Evolutionary conservation across 1,140 invertebrate species (phyloP), one percentile per base, ranked within the genome.

Genomic region (Copidosoma floridanum): DNA sequence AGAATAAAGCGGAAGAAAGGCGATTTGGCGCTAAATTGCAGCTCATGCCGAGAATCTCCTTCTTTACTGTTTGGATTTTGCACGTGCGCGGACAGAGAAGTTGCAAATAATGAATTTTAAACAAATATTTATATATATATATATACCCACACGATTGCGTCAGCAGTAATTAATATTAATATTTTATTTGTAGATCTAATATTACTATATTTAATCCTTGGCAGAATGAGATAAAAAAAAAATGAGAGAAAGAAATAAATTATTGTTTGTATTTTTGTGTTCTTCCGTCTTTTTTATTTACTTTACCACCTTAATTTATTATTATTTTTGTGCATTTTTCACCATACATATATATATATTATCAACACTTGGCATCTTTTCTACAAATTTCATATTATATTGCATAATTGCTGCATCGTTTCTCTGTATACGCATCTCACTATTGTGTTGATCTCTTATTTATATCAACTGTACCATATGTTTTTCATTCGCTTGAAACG

Each of bases 171-270:
- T n/a, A n/a, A n/a, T n/a, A n/a, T n/a, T n/a, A n/a, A n/a, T 64
- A 75, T 74, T 79, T 76, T 73, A 48, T 74, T 68, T 81, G 79
- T 81, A 81, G 73, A 74, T 72, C 69, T 78, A 75, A 68, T 71
- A 70, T 74, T 54, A 55, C 37, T 61, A 57, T 56, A 32, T 56
- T 10, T 48, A 56, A 62, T 62, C 53, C 53, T 74, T 74, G 63
- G 38, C 46, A 56, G 20, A 47, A 47, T n/a, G 18, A 38, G 57
- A 41, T 7, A 16, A 41, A 41, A n/a, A 5, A 16, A 41, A 51
- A 61, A 41, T 71, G 57, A 67, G 79, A 77, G 79, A 78, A 80
- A 73, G 61, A 69, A 81, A 81, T 80, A 80, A 80, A 80, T 81
- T 80, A 80, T 80, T 80, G 75, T 81, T 79, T 79, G 74, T 76